A percentile compares a stretch with the other conserved stretches of the same genome.
Evolutionary conservation across 2,888 invertebrate genomes (phyloP).

Genomic region (Mamestra brassicae): DNA sequence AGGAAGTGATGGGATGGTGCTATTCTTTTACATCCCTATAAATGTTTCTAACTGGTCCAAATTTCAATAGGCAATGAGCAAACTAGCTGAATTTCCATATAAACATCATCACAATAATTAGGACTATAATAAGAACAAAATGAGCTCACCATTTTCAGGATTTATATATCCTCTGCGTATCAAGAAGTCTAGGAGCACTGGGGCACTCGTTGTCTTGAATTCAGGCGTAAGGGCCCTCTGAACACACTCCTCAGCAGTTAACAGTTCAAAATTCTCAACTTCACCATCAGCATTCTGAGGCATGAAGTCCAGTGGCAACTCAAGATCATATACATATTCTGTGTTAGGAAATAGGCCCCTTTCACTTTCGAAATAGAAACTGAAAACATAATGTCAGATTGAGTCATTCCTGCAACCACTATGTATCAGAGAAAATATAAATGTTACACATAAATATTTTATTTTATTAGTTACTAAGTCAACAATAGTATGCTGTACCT

Average conservation of each 20-base stretch:
- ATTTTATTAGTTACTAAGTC: neutral
- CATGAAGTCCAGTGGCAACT: conserved; percentile 96
- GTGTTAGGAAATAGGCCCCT: conserved; percentile 98
- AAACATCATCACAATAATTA: no score
- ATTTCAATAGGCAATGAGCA: neutral
- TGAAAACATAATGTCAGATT: conserved; percentile 78
- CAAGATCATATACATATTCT: conserved; percentile 98
- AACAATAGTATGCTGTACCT: conserved; percentile 89
- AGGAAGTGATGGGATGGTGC: no score
- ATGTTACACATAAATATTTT: neutral
- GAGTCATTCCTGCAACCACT: neutral
- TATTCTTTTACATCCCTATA: no score
- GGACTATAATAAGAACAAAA: no score
- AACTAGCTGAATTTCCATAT: neutral
- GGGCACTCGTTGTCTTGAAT: conserved; percentile 98
- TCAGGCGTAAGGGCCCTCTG: conserved; percentile 95
- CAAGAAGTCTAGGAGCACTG: conserved; percentile 97
- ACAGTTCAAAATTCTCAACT: conserved; percentile 97
- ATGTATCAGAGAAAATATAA: neutral
- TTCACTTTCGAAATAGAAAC: conserved; percentile 98
- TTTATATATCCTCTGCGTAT: conserved; percentile 97
- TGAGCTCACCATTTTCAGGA: conserved; percentile 94
- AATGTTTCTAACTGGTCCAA: neutral
- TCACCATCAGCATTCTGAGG: conserved; percentile 99
- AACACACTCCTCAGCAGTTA: conserved; percentile 95